A percentile compares a stretch with the other conserved stretches of the same genome.
Conservation (phyloP, 1,140 invertebrate genomes). For the Drosophila nebulosa region DNA sequence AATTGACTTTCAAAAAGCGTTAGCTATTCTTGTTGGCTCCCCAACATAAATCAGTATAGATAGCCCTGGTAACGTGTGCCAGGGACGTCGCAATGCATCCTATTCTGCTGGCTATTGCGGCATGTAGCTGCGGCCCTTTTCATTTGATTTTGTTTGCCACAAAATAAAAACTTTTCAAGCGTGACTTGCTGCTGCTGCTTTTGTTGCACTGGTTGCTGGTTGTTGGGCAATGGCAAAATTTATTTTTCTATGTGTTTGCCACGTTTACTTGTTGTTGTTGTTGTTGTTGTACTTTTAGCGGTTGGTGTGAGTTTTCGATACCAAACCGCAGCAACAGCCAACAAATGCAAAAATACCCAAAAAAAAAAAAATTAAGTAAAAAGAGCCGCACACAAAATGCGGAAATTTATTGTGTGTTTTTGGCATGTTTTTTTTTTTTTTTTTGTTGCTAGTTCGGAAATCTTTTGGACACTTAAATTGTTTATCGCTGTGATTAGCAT, state of each 20-base stretch:
- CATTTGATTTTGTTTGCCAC: constrained; percentile 74
- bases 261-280: constrained; percentile 46
- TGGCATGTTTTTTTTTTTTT: constrained; percentile 21
- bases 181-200: constrained; percentile 59
- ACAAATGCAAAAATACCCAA: constrained; percentile 16
- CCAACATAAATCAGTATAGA: constrained; percentile 66
- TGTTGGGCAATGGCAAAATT: constrained; percentile 65
- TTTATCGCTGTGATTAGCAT: constrained; percentile 73
- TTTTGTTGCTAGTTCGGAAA: constrained; percentile 50
- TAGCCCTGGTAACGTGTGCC: constrained; percentile 45
- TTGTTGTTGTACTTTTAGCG: constrained; percentile 34
- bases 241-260: constrained; percentile 60
- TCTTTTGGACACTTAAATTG: constrained; percentile 69
- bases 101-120: constrained; percentile 30
- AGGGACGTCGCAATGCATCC: constrained; percentile 52
- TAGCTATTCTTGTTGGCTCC: constrained; percentile 41
- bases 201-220: constrained; percentile 29
- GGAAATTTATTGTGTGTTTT: constrained; percentile 70
- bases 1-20: constrained; percentile 72
- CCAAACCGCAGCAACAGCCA: constrained; percentile 44
- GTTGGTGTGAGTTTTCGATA: constrained; percentile 62
- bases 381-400: constrained; percentile 51
- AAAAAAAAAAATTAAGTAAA: constrained; percentile 31
- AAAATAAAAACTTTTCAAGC: constrained; percentile 77
- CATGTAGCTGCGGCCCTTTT: constrained; percentile 58